Conservation (phyloP, 2,888 invertebrate species). For the Machimus atricapillus region DNA sequence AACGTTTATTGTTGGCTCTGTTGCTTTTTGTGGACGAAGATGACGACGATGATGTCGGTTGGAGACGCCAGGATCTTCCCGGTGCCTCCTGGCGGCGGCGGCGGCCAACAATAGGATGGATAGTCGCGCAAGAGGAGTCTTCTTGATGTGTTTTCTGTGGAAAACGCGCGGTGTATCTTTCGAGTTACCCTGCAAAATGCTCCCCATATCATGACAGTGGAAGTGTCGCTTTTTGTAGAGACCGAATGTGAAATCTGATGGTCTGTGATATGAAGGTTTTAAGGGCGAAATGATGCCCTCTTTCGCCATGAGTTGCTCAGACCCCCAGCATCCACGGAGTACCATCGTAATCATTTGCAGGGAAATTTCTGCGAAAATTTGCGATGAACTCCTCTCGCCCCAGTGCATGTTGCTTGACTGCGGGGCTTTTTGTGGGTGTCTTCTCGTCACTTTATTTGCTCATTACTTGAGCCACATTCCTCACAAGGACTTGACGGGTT, state of each 20-base stretch:
- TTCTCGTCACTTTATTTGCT: background rate
- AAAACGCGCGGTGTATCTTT: background rate
- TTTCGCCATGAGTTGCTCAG: background rate
- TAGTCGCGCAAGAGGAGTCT: background rate
- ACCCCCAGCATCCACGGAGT: background rate
- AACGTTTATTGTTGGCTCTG: conserved; percentile 45
- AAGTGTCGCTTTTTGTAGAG: background rate
- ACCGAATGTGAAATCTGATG: conserved; percentile 15
- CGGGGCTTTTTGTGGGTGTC: background rate
- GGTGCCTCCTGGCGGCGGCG: background rate
- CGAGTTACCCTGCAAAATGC: background rate
- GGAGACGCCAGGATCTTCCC: background rate
- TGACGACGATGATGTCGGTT: background rate
- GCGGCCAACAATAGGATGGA: background rate
- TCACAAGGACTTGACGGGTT: background rate
- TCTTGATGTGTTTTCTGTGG: conserved; percentile 7
- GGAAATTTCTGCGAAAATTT: background rate
- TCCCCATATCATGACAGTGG: background rate
- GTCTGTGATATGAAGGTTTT: background rate
- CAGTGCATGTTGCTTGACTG: background rate
- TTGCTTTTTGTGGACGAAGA: conserved; percentile 10
- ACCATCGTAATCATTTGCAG: background rate
- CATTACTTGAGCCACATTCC: background rate
- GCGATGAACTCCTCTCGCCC: background rate
- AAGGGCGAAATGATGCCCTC: background rate